Evolutionary conservation across 2,113 vertebrate species (phyloP).

Genomic region (Actinemys pallida): DNA sequence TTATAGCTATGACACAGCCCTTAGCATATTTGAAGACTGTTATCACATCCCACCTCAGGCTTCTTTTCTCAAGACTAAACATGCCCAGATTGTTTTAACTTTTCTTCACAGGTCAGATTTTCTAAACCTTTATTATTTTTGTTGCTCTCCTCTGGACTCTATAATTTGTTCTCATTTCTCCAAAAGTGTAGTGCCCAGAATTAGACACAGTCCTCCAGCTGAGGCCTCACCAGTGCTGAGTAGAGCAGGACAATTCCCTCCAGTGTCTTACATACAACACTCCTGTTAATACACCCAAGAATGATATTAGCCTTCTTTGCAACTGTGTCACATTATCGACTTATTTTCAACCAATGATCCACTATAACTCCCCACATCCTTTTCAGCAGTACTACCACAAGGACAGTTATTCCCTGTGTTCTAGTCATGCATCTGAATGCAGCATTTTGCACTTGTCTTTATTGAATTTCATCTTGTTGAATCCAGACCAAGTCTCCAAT

Average conservation of each 20-base stretch:
- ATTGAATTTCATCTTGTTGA: neutral
- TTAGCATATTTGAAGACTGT: neutral
- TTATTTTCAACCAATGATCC: neutral
- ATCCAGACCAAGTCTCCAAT: neutral
- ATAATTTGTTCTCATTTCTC: neutral
- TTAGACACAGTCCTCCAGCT: neutral
- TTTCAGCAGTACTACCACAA: neutral
- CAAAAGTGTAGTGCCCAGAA: neutral
- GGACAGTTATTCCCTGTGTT: neutral
- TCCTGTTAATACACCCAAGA: neutral
- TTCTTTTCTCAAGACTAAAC: neutral
- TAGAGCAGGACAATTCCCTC: neutral
- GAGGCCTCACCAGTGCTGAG: neutral
- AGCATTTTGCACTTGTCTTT: neutral
- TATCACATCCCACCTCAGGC: no score
- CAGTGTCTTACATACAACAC: neutral
- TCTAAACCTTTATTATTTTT: neutral
- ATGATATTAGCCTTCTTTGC: neutral
- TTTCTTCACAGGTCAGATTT: neutral
- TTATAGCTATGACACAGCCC: no score
- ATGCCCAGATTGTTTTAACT: neutral
- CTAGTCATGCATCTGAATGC: neutral
- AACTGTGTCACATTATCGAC: neutral
- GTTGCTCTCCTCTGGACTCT: neutral
- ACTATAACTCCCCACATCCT: neutral